Evolutionary conservation across 1,140 invertebrate species (phyloP).

Genomic region (Papilio polyxenes): DNA sequence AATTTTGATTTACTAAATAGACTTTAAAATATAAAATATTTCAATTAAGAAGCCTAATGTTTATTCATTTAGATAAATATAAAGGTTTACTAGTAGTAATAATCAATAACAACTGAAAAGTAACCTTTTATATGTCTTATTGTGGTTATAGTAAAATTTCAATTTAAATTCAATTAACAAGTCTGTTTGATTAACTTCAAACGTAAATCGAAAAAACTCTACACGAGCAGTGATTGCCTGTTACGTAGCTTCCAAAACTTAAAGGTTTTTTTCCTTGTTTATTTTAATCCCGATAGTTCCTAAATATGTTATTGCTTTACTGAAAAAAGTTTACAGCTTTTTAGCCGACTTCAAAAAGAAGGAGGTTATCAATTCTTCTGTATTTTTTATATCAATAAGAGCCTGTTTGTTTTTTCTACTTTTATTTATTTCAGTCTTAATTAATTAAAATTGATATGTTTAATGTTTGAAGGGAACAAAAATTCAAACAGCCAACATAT

Average conservation of each 20-base stretch:
- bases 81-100: too few species aligned
- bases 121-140: background rate
- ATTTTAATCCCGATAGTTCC: too few species aligned
- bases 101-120: background rate
- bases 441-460: background rate
- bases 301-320: too few species aligned
- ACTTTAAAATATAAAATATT: too few species aligned
- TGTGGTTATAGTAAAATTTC: constrained; percentile 53
- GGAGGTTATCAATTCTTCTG: too few species aligned
- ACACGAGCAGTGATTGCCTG: constrained; percentile 5
- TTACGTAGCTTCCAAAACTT: constrained; percentile 12
- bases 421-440: background rate
- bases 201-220: constrained; percentile 42
- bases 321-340: too few species aligned
- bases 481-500: constrained; percentile 28
- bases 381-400: too few species aligned
- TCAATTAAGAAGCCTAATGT: too few species aligned
- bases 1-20: background rate
- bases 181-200: constrained; percentile 73
- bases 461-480: background rate
- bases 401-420: background rate
- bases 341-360: too few species aligned
- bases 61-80: too few species aligned
- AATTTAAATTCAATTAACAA: constrained; percentile 69
- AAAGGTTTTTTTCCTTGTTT: background rate